phyloP scores from a whole-genome alignment of 2,113 vertebrate species.

The Cathartes aura region DNA sequence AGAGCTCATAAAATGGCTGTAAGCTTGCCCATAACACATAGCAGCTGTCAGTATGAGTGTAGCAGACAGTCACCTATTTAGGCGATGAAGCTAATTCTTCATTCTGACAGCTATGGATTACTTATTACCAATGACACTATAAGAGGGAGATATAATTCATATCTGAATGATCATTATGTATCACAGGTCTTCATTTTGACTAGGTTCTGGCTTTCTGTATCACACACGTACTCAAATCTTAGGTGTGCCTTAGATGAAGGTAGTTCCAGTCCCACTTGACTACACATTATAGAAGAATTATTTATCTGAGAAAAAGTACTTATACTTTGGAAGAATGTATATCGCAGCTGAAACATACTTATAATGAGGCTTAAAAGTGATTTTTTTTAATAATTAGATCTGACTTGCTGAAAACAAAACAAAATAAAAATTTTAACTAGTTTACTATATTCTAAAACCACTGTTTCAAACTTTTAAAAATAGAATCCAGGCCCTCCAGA shows the following conservation, averaged over 20 bases:
- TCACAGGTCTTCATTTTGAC: not conserved
- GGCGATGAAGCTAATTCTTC: slow-evolving; percentile 18
- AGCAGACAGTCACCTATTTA: slow-evolving; percentile 12
- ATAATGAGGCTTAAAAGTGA: not conserved
- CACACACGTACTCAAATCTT: not conserved
- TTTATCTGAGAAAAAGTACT: not conserved
- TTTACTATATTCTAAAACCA: not conserved
- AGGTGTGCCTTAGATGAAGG: not conserved
- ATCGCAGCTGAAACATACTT: not conserved
- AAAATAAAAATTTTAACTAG: not conserved
- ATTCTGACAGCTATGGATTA: not conserved
- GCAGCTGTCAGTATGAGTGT: not conserved
- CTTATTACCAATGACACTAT: not conserved
- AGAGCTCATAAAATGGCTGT: not conserved
- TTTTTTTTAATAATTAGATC: not conserved
- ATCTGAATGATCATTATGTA: not conserved
- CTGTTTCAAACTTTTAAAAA: not conserved
- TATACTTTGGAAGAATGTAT: not conserved
- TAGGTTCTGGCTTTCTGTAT: not conserved
- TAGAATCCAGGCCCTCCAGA: not conserved
- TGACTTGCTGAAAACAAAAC: not conserved
- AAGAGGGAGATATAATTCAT: not conserved
- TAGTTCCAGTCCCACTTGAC: not conserved
- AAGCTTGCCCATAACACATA: not conserved
- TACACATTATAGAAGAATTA: not conserved